Conservation (phyloP, 2,797 vertebrate species). For the Lycodopsis pacificus region DNA sequence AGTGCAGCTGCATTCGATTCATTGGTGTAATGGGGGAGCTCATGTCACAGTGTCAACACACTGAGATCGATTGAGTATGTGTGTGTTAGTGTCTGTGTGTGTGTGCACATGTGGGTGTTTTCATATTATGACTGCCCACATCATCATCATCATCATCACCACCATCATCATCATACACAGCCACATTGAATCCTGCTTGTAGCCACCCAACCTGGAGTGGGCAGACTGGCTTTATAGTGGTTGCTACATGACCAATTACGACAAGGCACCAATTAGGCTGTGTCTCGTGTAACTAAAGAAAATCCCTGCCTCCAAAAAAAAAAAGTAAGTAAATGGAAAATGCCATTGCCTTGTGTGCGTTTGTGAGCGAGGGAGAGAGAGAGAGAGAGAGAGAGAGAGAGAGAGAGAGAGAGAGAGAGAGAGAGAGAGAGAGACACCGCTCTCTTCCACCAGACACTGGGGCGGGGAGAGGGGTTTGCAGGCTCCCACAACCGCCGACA, state of each 20-base stretch:
- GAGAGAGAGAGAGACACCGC: conserved; percentile 43
- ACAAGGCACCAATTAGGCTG: conserved; percentile 36
- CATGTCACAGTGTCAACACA: conserved; percentile 39
- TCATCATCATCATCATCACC: conserved; percentile 42
- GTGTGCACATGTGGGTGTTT: conserved; percentile 42
- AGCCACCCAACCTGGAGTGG: conserved; percentile 23
- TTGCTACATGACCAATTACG: conserved; percentile 45
- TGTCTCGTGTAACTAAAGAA: conserved; percentile 47
- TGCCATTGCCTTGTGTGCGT: conserved; percentile 22
- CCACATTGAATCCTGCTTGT: conserved; percentile 39
- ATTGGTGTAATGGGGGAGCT: conserved; percentile 25
- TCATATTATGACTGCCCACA: conserved; percentile 47
- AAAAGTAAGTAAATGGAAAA: conserved; percentile 24
- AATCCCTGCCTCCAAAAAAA: conserved; percentile 29
- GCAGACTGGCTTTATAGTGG: conserved; percentile 34
- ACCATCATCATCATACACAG: conserved; percentile 33
- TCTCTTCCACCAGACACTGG: conserved; percentile 63
- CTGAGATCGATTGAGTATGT: conserved; percentile 15
- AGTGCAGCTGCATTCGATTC: conserved; percentile 14
- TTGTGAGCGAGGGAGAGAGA: background rate
- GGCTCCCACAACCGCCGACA: conserved; percentile 50
- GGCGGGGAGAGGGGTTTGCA: conserved; percentile 61
- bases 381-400: background rate
- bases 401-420: background rate
- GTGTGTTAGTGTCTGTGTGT: background rate